These are phyloP conservation scores for Papilio machaon DNA, from an alignment of 1,140 invertebrate species.

Conservation along the genomic window DNA sequence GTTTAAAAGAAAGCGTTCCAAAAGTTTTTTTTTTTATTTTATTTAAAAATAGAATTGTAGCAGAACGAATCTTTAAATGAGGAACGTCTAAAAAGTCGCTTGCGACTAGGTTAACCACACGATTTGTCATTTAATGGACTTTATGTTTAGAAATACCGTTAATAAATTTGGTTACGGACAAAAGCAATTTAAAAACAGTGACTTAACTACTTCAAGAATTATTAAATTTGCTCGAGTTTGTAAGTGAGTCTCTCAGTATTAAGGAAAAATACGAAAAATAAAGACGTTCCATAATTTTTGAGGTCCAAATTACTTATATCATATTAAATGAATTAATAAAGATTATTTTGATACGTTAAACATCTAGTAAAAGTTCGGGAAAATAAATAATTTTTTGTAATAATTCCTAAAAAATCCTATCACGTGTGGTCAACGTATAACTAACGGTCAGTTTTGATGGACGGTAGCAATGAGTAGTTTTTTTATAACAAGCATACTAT, in stretches of 20 bases:
- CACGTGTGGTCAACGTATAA: neutral
- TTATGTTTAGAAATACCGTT: neutral
- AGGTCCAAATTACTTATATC: too few species aligned
- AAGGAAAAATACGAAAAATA: too few species aligned
- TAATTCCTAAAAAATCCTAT: neutral
- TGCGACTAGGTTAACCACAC: slow-evolving; percentile 27
- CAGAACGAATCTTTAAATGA: slow-evolving; percentile 61
- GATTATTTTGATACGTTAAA: too few species aligned
- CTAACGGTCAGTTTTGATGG: slow-evolving; percentile 44
- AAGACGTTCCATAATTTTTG: too few species aligned
- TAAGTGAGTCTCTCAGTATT: too few species aligned
- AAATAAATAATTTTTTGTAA: too few species aligned
- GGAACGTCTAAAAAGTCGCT: slow-evolving; percentile 57
- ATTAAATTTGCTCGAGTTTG: neutral
- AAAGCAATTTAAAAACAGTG: neutral
- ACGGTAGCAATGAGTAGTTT: slow-evolving; percentile 41
- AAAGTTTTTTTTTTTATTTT: slow-evolving; percentile 43
- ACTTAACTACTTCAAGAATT: neutral
- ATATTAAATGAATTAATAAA: too few species aligned
- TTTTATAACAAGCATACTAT: slow-evolving; percentile 46
- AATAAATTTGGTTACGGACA: neutral
- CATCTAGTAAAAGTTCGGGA: too few species aligned
- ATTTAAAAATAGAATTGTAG: slow-evolving; percentile 52
- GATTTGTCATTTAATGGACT: neutral
- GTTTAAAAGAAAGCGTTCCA: slow-evolving; percentile 47